These are phyloP conservation scores for Metellina segmentata DNA, from an alignment of 2,888 invertebrate species.

Conservation along the genomic window DNA sequence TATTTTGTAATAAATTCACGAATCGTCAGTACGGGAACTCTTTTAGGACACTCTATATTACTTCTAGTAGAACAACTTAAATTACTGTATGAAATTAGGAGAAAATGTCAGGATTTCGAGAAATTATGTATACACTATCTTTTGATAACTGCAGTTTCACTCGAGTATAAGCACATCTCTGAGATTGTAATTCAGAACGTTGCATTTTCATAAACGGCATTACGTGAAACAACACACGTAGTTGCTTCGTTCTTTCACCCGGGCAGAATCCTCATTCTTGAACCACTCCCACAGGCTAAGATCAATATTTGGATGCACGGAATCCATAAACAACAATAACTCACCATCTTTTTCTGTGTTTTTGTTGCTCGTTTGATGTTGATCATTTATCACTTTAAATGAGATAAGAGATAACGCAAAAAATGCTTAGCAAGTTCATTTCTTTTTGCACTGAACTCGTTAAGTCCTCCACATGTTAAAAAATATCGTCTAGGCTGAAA, in stretches of 20 bases:
- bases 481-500: not conserved
- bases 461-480: conserved; percentile 1
- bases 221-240: not conserved
- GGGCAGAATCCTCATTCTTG: not conserved
- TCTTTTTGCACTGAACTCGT: conserved; percentile 16
- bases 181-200: too few relatives aligned
- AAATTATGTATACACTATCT: too few relatives aligned
- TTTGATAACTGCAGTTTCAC: too few relatives aligned
- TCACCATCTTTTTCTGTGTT: not conserved
- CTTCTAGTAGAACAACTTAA: too few relatives aligned
- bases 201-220: not conserved
- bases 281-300: not conserved
- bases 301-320: not conserved
- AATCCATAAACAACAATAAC: not conserved
- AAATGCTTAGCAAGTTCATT: conserved; percentile 6
- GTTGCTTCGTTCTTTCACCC: not conserved
- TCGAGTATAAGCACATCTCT: too few relatives aligned
- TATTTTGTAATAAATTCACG: too few relatives aligned
- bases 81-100: too few relatives aligned
- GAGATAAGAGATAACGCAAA: conserved; percentile 13
- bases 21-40: too few relatives aligned
- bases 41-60: too few relatives aligned
- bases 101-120: too few relatives aligned
- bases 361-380: conserved; percentile 10
- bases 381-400: conserved; percentile 29